phyloP scores from a whole-genome alignment of 2,797 vertebrate genomes.

The Diglossa cyanea region DNA sequence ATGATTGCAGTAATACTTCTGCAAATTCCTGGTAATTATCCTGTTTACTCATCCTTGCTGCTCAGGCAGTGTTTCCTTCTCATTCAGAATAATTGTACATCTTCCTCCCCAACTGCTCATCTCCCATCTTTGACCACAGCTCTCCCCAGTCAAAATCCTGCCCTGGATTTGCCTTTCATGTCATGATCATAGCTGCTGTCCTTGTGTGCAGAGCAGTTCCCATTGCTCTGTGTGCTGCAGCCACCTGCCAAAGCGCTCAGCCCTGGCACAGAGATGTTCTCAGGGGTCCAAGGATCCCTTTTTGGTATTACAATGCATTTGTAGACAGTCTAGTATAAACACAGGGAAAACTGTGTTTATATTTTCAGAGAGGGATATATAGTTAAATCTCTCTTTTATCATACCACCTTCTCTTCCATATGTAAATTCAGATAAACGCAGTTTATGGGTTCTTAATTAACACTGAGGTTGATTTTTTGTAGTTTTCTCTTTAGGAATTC shows the following conservation, averaged over 20 bases:
- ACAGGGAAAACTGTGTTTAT: not conserved
- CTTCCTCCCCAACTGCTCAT: not conserved
- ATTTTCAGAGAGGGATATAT: not conserved
- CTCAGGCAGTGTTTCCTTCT: not conserved
- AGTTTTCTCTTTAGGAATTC: slow-evolving; percentile 13
- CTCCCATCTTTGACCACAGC: not conserved
- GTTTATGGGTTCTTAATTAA: not conserved
- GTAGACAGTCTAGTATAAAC: slow-evolving; percentile 9
- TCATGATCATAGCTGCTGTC: not conserved
- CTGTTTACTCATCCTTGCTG: slow-evolving; percentile 29
- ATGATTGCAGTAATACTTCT: not conserved
- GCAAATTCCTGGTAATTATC: slow-evolving; percentile 43
- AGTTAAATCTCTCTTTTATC: not conserved
- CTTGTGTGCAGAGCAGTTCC: not conserved
- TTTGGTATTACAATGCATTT: not conserved
- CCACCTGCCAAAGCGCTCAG: not conserved
- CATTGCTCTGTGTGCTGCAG: not conserved
- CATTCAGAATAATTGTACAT: not conserved
- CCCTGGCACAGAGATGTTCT: not conserved
- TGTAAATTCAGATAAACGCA: slow-evolving; percentile 18
- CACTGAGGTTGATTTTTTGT: not conserved
- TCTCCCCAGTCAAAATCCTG: not conserved
- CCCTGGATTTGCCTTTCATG: not conserved
- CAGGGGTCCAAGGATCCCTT: not conserved
- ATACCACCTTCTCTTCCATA: not conserved